Evolutionary conservation across 2,113 vertebrate genomes (phyloP), one percentile per base, ranked within the genome.

Genomic region (Elephantulus edwardii): DNA sequence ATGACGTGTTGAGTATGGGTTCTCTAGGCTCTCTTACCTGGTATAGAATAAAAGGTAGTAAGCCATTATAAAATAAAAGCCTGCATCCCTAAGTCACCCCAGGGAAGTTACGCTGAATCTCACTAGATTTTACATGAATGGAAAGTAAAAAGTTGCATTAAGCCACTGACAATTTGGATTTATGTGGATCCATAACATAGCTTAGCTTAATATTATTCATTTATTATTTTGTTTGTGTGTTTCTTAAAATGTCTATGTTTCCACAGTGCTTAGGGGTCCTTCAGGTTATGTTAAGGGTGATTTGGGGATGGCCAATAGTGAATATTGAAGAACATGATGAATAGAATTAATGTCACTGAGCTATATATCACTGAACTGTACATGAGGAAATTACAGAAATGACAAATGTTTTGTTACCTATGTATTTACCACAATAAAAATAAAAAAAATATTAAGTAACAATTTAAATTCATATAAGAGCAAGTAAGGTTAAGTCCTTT

Each of bases 131-230:
- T 79, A 89, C 3, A 75, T 40, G 86, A 71, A 80, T 71, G 50
- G 91, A 91, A 88, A 66, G 62, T 42, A 84, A 75, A 26, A 46
- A n/a, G 28, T 62, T 93, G n/a, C 71, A 46, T 77, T 92, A 90
- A 81, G 44, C n/a, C 54, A 82, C 5, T 84, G 72, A 66, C 88
- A 86, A 48, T 86, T 94, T 58, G 16, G 44, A 76, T 91, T 89
- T 92, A 70, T 71, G 24, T 91, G 66, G 20, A 89, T 76, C 60
- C 35, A 91, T 13, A 86, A 94, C 35, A 93, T 95, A 78, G 81
- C 16, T n/a, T 71, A 83, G 8, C 26, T 77, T 95, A 77, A 60
- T 83, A 92, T 52, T 89, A 89, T 28, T 54, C 88, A 76, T 72
- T 80, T 11, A 83, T 14, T 42, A 71, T 26, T 14, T 72, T 6